Percentiles rank a stretch among this genome's conserved stretches.
Evolutionary conservation across 2,113 vertebrate species (phyloP).

Genomic region (Bubo bubo): DNA sequence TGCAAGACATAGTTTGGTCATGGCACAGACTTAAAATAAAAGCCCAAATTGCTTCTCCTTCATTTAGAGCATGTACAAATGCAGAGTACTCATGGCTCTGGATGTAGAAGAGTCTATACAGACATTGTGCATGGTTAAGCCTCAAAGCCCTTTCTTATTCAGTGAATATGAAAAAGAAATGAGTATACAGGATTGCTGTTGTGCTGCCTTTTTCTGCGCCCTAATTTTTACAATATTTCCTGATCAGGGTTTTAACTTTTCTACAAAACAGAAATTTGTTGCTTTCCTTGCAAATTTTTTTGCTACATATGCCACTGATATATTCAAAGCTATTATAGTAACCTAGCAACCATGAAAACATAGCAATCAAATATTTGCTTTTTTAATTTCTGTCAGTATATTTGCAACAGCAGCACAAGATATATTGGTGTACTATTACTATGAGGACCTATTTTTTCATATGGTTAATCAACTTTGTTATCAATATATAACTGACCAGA

Average conservation of each 20-base stretch:
- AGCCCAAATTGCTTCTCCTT: neutral
- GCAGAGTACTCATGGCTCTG: neutral
- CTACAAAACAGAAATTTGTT: neutral
- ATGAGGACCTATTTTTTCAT: neutral
- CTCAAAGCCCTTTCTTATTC: neutral
- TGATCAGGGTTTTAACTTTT: neutral
- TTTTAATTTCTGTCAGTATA: neutral
- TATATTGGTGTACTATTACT: neutral
- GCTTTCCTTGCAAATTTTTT: neutral
- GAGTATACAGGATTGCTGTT: neutral
- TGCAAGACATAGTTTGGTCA: neutral
- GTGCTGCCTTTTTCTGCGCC: neutral
- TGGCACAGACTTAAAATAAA: neutral
- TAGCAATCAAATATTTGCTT: neutral
- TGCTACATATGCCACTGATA: neutral
- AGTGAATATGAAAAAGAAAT: neutral
- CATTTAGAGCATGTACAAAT: accelerated
- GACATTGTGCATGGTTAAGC: neutral
- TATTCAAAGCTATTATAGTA: neutral
- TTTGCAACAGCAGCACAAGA: neutral
- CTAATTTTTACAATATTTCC: neutral
- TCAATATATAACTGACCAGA: neutral
- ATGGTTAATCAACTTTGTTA: neutral
- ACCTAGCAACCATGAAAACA: neutral
- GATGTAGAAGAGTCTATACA: neutral